A percentile compares a stretch with the other conserved stretches of the same genome.
Conservation (phyloP, 2,113 vertebrate species). For the Protobothrops flavoviridis region DNA sequence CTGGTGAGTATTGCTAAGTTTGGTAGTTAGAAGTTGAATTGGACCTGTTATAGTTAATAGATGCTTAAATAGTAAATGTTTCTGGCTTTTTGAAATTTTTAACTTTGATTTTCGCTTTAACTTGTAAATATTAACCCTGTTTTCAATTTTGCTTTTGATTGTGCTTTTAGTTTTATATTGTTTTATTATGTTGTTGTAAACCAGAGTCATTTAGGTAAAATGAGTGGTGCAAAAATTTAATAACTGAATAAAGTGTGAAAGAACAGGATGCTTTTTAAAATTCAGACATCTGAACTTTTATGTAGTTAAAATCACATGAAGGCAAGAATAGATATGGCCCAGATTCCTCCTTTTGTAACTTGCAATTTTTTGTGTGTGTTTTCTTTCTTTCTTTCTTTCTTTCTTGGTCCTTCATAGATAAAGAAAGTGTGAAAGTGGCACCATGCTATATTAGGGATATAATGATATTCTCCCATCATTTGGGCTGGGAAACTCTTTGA, state of each 20-base stretch:
- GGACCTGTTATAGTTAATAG: background rate
- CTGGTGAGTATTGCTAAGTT: background rate
- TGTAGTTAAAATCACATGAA: background rate
- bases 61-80: background rate
- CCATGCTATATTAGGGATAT: background rate
- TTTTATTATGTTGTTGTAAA: background rate
- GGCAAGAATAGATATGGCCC: background rate
- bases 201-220: background rate
- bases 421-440: background rate
- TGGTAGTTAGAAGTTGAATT: background rate
- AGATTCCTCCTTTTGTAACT: background rate
- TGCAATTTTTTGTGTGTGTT: background rate
- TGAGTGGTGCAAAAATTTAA: background rate
- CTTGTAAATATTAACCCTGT: background rate
- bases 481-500: background rate
- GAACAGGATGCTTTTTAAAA: background rate
- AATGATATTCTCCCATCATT: background rate
- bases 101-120: background rate
- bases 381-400: background rate
- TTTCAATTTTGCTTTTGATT: background rate
- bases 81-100: background rate
- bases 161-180: background rate
- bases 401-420: background rate
- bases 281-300: background rate
- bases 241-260: background rate